Conservation (phyloP, 2,113 vertebrate genomes). For the Lota lota region DNA sequence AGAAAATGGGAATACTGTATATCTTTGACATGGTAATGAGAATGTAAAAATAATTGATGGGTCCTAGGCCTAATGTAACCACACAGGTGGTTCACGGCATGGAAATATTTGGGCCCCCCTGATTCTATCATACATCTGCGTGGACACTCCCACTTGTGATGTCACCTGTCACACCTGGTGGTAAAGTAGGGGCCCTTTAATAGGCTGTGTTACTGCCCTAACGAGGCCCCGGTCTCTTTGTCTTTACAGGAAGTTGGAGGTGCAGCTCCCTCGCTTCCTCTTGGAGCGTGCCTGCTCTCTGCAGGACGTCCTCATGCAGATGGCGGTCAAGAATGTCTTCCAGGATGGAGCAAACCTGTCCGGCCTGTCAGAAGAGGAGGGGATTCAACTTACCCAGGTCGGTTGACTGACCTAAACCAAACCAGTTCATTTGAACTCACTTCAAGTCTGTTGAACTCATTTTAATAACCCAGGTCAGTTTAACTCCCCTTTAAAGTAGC, state of each 20-base stretch:
- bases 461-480: neutral
- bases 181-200: neutral
- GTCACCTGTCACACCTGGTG: neutral
- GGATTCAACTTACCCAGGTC: conserved; percentile 77
- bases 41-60: too few relatives aligned
- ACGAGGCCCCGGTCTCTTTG: too few relatives aligned
- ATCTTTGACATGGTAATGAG: too few relatives aligned
- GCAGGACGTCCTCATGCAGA: conserved; percentile 69
- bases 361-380: conserved; percentile 63
- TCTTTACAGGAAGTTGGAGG: conserved; percentile 78
- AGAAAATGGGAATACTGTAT: too few relatives aligned
- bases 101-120: too few relatives aligned
- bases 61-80: too few relatives aligned
- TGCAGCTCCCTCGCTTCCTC: conserved; percentile 85
- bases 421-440: neutral
- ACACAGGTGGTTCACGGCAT: too few relatives aligned
- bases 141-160: neutral
- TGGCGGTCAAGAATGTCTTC: conserved; percentile 77
- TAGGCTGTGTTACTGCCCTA: neutral
- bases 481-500: too few relatives aligned
- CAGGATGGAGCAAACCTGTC: conserved; percentile 72
- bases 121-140: neutral
- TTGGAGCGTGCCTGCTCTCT: conserved; percentile 79
- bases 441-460: too few relatives aligned
- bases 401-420: too few relatives aligned